Evolutionary conservation across 2,113 vertebrate species (phyloP).

Genomic region (Alouatta palliata): DNA sequence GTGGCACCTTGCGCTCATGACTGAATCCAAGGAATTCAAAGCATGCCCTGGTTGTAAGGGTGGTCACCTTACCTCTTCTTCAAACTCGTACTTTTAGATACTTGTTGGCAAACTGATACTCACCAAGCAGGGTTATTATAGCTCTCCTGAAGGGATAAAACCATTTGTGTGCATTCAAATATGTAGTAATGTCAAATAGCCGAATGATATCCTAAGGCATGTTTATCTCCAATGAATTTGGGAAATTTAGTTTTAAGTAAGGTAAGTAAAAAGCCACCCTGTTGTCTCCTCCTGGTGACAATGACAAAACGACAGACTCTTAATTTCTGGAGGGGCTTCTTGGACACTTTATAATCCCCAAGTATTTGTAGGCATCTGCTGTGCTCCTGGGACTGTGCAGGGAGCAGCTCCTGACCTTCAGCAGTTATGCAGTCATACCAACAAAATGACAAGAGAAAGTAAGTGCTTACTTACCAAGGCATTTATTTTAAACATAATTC

Average conservation of each 20-base stretch:
- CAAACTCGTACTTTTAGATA: neutral
- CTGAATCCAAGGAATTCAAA: neutral
- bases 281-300: neutral
- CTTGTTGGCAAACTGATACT: neutral
- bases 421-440: neutral
- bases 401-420: neutral
- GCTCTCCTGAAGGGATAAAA: neutral
- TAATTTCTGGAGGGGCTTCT: neutral
- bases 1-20: neutral
- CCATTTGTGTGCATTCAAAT: neutral
- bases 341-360: neutral
- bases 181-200: neutral
- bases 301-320: neutral
- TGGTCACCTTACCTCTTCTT: neutral
- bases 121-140: neutral
- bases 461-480: neutral
- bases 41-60: neutral
- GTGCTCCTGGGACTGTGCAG: neutral
- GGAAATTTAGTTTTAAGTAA: neutral
- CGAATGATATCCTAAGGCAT: neutral
- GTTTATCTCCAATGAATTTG: neutral
- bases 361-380: neutral
- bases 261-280: neutral
- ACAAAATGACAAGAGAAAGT: neutral
- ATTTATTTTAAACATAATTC: neutral